Evolutionary conservation across 1,140 invertebrate species (phyloP), one percentile per base, ranked within the genome.

Genomic region (Eumeta japonica): DNA sequence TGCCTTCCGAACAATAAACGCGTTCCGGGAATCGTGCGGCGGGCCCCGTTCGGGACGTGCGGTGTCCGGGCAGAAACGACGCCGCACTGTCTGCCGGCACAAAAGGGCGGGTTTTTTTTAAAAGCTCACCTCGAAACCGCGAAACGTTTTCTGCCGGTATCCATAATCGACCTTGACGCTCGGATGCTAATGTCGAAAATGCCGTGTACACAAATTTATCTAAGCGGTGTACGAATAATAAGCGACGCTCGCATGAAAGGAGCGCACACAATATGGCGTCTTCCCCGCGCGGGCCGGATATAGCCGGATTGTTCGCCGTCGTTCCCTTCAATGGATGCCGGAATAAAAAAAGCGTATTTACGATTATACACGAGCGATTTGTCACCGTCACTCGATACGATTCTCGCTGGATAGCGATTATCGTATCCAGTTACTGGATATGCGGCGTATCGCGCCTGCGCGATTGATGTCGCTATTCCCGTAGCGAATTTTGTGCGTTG

Each of bases 331-430:
- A 62, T 63, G 50, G 56, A 17, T 7, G 27, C 30, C 11, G 29
- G 39, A 49, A 52, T 56, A 65, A 73, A 24, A 70, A 58, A 73
- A 67, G 46, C 45, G 45, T 58, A 70, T 70, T 70, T 68, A 61
- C 61, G 60, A 73, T 67, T 67, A 68, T 73, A 54, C 61, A 68
- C 64, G 59, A 70, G 56, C 61, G 60, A 71, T 68, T 71, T 73
- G 64, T 65, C 62, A 45, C 43, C 46, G 68, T 63, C 65, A 73
- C 55, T 52, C 49, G 62, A 68, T 68, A 66, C 55, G 52, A 48
- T 46, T 36, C 43, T 45, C 45, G 45, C 50, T 42, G 33, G 46
- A 51, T 55, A 48, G 46, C 49, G 55, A 66, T 68, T 67, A 66
- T 60, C 61, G 51, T 66, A 66, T 68, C 59, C 41, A 18, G 45